These are phyloP conservation scores for Zaprionus capensis DNA, from an alignment of 1,140 invertebrate species.

Conservation along the genomic window DNA sequence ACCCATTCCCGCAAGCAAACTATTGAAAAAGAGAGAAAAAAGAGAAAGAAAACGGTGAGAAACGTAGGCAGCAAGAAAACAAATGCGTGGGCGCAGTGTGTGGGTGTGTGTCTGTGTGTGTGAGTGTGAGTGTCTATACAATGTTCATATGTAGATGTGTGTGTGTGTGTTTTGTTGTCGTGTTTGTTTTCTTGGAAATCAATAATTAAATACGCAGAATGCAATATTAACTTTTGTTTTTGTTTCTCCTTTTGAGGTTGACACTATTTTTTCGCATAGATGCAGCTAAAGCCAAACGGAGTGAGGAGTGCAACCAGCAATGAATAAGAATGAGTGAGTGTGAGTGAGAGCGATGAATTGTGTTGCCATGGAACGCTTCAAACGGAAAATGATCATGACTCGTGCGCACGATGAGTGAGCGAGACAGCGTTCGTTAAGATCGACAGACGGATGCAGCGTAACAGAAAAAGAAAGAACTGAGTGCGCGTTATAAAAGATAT, in stretches of 20 bases:
- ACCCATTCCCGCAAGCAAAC: conserved; percentile 76
- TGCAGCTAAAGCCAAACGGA: conserved; percentile 27
- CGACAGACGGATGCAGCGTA: background rate
- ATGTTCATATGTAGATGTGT: background rate
- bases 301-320: conserved; percentile 16
- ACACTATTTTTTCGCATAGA: background rate
- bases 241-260: background rate
- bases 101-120: background rate
- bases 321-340: conserved; percentile 8
- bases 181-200: conserved; percentile 3
- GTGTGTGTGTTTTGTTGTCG: background rate
- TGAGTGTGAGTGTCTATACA: background rate
- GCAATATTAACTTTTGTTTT: conserved; percentile 4
- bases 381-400: conserved; percentile 25
- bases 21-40: conserved; percentile 61
- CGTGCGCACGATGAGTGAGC: conserved; percentile 29
- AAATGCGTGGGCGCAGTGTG: conserved; percentile 29
- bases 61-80: conserved; percentile 40
- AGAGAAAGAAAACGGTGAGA: conserved; percentile 51
- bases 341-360: background rate
- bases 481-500: conserved; percentile 1
- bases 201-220: conserved; percentile 20
- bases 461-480: background rate
- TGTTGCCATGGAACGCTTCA: conserved; percentile 2
- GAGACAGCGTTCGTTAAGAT: conserved; percentile 1